A percentile compares a stretch with the other conserved stretches of the same genome.
These are phyloP conservation scores for Leuciscus idus DNA, from an alignment of 2,113 vertebrate species.

Conservation along the genomic window DNA sequence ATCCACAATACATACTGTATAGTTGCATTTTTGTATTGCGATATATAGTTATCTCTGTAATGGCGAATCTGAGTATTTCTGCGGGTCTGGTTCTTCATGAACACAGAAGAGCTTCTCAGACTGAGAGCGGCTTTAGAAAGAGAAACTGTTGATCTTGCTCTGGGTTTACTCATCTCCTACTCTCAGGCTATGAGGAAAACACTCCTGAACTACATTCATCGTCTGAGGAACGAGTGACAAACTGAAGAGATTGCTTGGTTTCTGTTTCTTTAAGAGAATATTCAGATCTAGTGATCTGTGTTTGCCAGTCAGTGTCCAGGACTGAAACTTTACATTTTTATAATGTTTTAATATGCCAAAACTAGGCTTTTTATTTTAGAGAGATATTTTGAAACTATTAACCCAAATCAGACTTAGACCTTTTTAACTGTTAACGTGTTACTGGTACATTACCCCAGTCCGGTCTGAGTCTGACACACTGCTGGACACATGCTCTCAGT, in stretches of 20 bases:
- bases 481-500: background rate
- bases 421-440: too few relatives aligned
- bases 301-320: background rate
- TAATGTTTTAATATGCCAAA: background rate
- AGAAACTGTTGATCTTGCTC: conserved; percentile 19
- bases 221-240: background rate
- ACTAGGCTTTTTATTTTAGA: background rate
- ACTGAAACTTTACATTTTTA: background rate
- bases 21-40: too few relatives aligned
- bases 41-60: too few relatives aligned
- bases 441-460: background rate
- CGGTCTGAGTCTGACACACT: background rate
- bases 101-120: background rate
- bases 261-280: background rate
- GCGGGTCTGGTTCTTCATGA: background rate
- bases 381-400: background rate
- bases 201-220: background rate
- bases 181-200: background rate
- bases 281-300: background rate
- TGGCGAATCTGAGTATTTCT: background rate
- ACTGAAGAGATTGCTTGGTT: background rate
- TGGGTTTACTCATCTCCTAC: background rate
- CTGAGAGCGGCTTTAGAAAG: background rate
- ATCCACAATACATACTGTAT: too few relatives aligned
- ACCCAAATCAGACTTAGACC: background rate